Evolutionary conservation across 2,888 invertebrate species (phyloP).

Genomic region (Limnephilus marmoratus): DNA sequence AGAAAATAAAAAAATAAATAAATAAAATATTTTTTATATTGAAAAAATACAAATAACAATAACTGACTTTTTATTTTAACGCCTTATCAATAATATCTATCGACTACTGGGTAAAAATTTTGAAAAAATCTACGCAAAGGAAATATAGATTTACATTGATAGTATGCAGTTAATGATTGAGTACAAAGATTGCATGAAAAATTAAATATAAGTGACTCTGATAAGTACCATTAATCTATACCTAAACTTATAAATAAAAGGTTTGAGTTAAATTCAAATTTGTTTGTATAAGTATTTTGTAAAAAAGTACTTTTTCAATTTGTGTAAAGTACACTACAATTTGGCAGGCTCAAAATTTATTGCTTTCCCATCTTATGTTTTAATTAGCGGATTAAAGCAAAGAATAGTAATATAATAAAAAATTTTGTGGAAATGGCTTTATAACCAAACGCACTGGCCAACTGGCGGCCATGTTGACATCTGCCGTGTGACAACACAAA

Average conservation of each 20-base stretch:
- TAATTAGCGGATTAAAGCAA: not conserved
- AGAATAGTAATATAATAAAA: not conserved
- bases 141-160: not conserved
- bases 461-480: not conserved
- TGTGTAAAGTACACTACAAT: not conserved
- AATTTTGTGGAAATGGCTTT: not conserved
- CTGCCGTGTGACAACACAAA: not conserved
- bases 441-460: not conserved
- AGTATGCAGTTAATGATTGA: not conserved
- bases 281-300: not conserved
- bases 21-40: not conserved
- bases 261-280: not conserved
- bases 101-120: not conserved
- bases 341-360: constrained; percentile 2
- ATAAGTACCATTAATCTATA: not conserved
- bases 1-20: not conserved
- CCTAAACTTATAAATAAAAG: not conserved
- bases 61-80: not conserved
- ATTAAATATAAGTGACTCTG: not conserved
- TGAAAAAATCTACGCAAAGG: not conserved
- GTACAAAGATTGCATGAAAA: not conserved
- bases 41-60: not conserved
- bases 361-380: not conserved
- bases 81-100: not conserved
- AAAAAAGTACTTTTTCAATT: not conserved